These are phyloP conservation scores for Umimayanthus kanabou DNA, from an alignment of 92 coral and sea anemone species.

Conservation along the genomic window DNA sequence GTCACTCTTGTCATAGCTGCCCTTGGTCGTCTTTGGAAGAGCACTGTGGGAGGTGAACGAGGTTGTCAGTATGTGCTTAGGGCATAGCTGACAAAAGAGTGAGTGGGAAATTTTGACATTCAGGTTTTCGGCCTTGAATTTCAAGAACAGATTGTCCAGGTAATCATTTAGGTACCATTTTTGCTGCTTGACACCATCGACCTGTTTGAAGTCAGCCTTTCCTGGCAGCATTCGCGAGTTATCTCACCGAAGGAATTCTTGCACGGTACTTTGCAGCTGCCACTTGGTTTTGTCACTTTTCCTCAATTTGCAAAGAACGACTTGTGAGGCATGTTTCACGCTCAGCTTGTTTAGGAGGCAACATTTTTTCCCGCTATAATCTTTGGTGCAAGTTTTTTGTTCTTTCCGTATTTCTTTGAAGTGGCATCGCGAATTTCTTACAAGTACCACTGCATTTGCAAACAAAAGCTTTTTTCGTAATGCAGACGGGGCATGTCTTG, in stretches of 20 bases:
- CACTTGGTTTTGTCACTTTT: conserved; percentile 19
- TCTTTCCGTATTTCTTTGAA: conserved; percentile 21
- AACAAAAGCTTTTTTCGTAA: conserved; percentile 56
- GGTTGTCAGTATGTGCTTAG: conserved; percentile 50
- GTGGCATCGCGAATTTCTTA: conserved; percentile 38
- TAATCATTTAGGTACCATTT: conserved; percentile 57
- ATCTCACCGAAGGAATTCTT: conserved; percentile 48
- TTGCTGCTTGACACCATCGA: conserved; percentile 50
- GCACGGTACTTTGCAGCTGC: conserved; percentile 22
- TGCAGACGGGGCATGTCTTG: conserved; percentile 44
- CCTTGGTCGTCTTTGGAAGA: no score
- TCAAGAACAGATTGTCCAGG: conserved; percentile 51
- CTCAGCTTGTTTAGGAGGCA: conserved; percentile 40
- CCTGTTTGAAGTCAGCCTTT: conserved; percentile 49
- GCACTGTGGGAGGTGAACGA: conserved; percentile 50
- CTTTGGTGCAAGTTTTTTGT: conserved; percentile 47
- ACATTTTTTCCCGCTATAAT: conserved; percentile 52
- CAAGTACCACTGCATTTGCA: conserved; percentile 52
- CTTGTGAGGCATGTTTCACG: conserved; percentile 37
- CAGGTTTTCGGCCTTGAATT: conserved; percentile 53
- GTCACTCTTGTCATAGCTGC: no score
- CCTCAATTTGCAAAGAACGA: conserved; percentile 36
- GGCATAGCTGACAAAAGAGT: conserved; percentile 47
- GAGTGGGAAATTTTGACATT: conserved; percentile 38
- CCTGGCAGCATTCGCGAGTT: conserved; percentile 70